phyloP scores from a whole-genome alignment of 2,888 invertebrate species.

The Lepidochitona cinerea region DNA sequence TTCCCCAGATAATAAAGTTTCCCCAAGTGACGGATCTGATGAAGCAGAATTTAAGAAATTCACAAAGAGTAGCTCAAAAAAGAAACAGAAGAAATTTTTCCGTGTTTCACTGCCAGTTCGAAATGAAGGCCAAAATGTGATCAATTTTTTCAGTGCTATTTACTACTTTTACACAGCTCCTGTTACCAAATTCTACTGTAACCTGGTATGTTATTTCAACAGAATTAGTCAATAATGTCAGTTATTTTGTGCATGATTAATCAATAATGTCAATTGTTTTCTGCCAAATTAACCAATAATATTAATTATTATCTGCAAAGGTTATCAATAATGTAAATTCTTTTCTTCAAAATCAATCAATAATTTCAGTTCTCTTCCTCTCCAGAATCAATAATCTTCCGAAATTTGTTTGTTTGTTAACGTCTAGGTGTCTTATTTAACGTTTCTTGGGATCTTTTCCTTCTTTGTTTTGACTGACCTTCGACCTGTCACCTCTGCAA shows the following conservation, averaged over 20 bases:
- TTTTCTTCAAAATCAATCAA: too few relatives aligned
- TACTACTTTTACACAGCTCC: constrained; percentile 68
- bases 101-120: constrained; percentile 40
- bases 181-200: constrained; percentile 65
- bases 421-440: constrained; percentile 37
- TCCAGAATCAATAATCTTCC: too few relatives aligned
- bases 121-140: constrained; percentile 29
- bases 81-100: constrained; percentile 38
- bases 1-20: constrained; percentile 5
- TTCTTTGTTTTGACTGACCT: constrained; percentile 65
- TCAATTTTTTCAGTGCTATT: constrained; percentile 53
- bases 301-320: too few relatives aligned
- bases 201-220: constrained; percentile 63
- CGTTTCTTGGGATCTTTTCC: constrained; percentile 64
- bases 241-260: too few relatives aligned
- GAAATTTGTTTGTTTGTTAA: background rate
- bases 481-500: constrained; percentile 27
- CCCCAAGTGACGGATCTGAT: background rate
- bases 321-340: too few relatives aligned
- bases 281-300: too few relatives aligned
- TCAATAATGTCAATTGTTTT: too few relatives aligned
- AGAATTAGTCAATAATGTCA: too few relatives aligned
- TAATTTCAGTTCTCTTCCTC: too few relatives aligned
- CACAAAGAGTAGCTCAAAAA: constrained; percentile 4
- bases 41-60: constrained; percentile 6